Conservation (phyloP, 2,888 invertebrate species). For the Anticlea derivata region DNA sequence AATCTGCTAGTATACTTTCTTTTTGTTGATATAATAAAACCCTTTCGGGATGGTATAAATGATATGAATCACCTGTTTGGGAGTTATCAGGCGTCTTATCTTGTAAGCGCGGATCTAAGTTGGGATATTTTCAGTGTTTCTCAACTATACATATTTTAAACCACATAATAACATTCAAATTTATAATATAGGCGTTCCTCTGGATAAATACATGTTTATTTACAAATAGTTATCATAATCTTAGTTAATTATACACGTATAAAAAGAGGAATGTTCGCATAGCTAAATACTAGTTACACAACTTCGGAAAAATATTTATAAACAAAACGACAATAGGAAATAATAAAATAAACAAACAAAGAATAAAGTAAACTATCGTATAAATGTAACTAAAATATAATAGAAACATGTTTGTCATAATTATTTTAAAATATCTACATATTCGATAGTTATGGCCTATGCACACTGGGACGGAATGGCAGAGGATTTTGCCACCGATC, state of each 20-base stretch:
- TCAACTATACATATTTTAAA: no score
- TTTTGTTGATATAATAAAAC: no score
- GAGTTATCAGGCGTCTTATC: no score
- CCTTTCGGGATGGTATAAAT: no score
- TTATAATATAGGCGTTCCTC: no score
- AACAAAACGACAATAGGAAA: not conserved
- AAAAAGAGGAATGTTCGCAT: constrained; percentile 14
- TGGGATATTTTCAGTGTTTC: no score
- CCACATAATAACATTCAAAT: not conserved
- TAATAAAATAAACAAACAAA: constrained; percentile 3
- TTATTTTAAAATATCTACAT: constrained; percentile 1
- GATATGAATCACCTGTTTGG: no score
- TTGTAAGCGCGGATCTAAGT: no score
- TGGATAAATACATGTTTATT: constrained; percentile 14
- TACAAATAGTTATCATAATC: constrained; percentile 14
- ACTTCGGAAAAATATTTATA: constrained; percentile 5
- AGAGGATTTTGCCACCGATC: no score
- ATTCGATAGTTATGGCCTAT: not conserved
- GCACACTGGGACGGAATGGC: no score
- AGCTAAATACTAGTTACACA: constrained; percentile 8
- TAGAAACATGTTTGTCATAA: constrained; percentile 8
- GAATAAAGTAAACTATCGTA: constrained; percentile 3
- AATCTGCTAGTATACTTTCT: no score
- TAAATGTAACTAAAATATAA: constrained; percentile 14
- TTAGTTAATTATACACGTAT: constrained; percentile 6